These are phyloP conservation scores for Aromia moschata DNA, from an alignment of 2,888 invertebrate genomes.

Conservation along the genomic window DNA sequence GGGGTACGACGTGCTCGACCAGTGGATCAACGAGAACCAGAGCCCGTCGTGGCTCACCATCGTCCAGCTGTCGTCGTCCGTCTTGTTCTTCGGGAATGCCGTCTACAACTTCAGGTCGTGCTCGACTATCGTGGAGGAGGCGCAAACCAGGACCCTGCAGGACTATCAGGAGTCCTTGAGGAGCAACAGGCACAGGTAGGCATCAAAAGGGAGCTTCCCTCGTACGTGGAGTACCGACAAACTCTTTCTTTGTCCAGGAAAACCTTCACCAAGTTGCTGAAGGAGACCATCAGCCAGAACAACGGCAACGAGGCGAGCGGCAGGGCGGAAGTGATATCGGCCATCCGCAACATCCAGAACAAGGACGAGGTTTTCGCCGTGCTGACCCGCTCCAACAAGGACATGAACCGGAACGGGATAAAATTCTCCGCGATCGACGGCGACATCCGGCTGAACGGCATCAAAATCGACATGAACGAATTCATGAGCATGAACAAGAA, in stretches of 20 bases:
- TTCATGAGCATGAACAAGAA: conserved; percentile 47
- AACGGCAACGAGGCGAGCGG: conserved; percentile 61
- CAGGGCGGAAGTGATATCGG: conserved; percentile 67
- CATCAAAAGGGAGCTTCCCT: neutral
- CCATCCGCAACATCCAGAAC: conserved; percentile 65
- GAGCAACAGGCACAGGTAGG: conserved; percentile 65
- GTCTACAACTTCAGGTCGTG: conserved; percentile 45
- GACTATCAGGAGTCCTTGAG: conserved; percentile 65
- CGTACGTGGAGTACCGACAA: neutral
- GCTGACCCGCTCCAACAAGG: conserved; percentile 66
- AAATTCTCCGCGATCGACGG: conserved; percentile 50
- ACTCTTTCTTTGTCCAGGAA: conserved; percentile 59
- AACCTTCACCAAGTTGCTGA: conserved; percentile 69
- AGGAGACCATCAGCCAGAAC: conserved; percentile 65
- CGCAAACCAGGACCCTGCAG: conserved; percentile 66
- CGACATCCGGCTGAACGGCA: conserved; percentile 52
- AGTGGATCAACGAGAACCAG: conserved; percentile 50
- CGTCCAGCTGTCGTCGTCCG: conserved; percentile 52
- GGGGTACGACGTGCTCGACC: conserved; percentile 50
- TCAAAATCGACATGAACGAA: conserved; percentile 49
- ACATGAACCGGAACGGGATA: conserved; percentile 65
- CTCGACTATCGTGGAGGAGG: conserved; percentile 61
- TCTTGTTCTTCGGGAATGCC: conserved; percentile 56
- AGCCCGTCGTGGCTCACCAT: conserved; percentile 61
- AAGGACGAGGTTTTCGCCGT: conserved; percentile 69